Percentiles rank a stretch among this genome's conserved stretches.
These are phyloP conservation scores for Ecdyonurus torrentis DNA, from an alignment of 2,888 invertebrate species.

Conservation along the genomic window DNA sequence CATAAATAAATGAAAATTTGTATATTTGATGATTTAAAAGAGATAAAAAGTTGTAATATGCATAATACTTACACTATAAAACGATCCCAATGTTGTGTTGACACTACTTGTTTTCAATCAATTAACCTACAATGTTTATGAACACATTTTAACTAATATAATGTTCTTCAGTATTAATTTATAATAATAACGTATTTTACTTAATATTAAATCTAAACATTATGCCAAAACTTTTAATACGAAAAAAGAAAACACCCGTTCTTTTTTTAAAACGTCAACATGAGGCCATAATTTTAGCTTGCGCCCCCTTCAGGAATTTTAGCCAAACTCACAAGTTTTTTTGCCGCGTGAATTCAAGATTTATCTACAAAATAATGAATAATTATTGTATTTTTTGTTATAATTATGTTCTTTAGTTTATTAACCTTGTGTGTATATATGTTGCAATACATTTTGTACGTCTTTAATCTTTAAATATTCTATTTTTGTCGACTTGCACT, in stretches of 20 bases:
- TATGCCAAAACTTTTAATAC: not conserved
- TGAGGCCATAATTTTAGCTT: not conserved
- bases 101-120: too few relatives aligned
- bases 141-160: too few relatives aligned
- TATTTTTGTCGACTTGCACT: not conserved
- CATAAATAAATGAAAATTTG: too few relatives aligned
- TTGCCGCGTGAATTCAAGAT: not conserved
- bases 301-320: not conserved
- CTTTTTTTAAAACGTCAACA: not conserved
- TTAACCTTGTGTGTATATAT: too few relatives aligned
- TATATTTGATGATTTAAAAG: too few relatives aligned
- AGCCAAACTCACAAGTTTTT: not conserved
- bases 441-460: too few relatives aligned
- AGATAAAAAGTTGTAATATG: too few relatives aligned
- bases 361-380: not conserved
- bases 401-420: too few relatives aligned
- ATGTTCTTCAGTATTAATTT: not conserved
- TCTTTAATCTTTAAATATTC: not conserved
- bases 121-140: too few relatives aligned
- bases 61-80: too few relatives aligned
- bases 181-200: not conserved
- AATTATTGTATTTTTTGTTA: too few relatives aligned
- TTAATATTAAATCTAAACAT: not conserved
- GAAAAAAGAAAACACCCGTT: not conserved
- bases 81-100: too few relatives aligned